These are phyloP conservation scores for Conus betulinus DNA, from an alignment of 1,140 invertebrate species.

Conservation along the genomic window DNA sequence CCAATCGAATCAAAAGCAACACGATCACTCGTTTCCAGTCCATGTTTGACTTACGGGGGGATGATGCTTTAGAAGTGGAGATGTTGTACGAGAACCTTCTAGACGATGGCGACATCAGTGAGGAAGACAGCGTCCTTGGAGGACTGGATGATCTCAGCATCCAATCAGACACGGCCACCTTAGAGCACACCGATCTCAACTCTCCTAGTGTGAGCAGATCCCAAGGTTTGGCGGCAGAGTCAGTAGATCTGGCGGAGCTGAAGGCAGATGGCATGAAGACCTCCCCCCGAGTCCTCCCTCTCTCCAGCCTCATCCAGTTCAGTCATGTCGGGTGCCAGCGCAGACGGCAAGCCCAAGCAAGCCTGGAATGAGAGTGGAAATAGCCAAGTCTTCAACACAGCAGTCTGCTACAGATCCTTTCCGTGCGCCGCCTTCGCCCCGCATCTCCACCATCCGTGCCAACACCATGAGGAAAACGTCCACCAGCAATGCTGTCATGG, in stretches of 20 bases:
- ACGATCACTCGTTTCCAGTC: not conserved
- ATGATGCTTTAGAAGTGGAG: conserved; percentile 40
- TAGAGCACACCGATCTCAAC: not conserved
- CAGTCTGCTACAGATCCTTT: too few species aligned
- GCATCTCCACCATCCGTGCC: conserved; percentile 38
- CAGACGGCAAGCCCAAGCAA: not conserved
- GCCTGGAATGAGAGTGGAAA: not conserved
- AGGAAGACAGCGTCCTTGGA: conserved; percentile 16
- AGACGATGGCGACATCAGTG: conserved; percentile 33
- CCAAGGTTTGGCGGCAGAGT: not conserved
- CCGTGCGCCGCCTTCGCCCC: not conserved
- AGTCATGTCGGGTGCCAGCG: not conserved
- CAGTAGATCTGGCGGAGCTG: not conserved
- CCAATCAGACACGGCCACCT: not conserved
- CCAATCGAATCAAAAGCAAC: conserved; percentile 24
- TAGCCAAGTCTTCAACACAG: not conserved
- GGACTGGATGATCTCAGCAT: not conserved
- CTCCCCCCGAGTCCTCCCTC: not conserved
- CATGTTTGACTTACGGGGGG: conserved; percentile 27
- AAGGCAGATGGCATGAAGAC: not conserved
- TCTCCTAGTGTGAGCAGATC: not conserved
- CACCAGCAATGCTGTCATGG: conserved; percentile 65
- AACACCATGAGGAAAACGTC: conserved; percentile 52
- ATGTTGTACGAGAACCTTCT: conserved; percentile 48
- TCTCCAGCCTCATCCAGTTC: not conserved